These are phyloP conservation scores for Spialia ferax DNA, from an alignment of 2,888 invertebrate genomes.

Conservation along the genomic window DNA sequence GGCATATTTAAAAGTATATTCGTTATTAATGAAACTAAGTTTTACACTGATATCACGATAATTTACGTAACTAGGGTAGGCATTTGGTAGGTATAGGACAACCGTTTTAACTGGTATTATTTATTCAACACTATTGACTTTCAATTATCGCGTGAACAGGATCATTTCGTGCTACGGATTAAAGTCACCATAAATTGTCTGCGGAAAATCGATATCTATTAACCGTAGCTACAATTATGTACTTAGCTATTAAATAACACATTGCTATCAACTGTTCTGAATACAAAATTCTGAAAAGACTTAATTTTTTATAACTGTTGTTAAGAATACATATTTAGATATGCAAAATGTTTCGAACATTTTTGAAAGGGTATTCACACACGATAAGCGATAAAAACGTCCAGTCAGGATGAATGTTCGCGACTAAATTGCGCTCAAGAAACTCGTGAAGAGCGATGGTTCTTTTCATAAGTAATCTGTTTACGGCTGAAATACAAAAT, in stretches of 20 bases:
- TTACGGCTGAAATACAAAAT: slow-evolving; percentile 85
- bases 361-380: slow-evolving; percentile 47
- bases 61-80: neutral
- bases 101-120: slow-evolving; percentile 18
- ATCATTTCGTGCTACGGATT: slow-evolving; percentile 61
- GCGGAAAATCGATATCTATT: slow-evolving; percentile 45
- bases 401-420: slow-evolving; percentile 66
- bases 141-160: slow-evolving; percentile 82
- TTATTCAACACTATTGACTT: slow-evolving; percentile 56
- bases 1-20: no score
- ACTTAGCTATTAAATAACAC: neutral
- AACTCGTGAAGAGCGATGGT: slow-evolving; percentile 67
- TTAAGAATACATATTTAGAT: neutral
- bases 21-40: neutral
- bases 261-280: neutral
- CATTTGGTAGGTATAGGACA: neutral
- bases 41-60: neutral
- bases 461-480: slow-evolving; percentile 84
- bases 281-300: no score
- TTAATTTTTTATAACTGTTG: no score
- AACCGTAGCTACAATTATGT: slow-evolving; percentile 19
- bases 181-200: slow-evolving; percentile 60
- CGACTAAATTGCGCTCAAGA: slow-evolving; percentile 59
- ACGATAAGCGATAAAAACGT: slow-evolving; percentile 65
- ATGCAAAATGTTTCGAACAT: neutral